These are phyloP conservation scores for Druceiella hillmani DNA, from an alignment of 2,888 invertebrate species.

Conservation along the genomic window DNA sequence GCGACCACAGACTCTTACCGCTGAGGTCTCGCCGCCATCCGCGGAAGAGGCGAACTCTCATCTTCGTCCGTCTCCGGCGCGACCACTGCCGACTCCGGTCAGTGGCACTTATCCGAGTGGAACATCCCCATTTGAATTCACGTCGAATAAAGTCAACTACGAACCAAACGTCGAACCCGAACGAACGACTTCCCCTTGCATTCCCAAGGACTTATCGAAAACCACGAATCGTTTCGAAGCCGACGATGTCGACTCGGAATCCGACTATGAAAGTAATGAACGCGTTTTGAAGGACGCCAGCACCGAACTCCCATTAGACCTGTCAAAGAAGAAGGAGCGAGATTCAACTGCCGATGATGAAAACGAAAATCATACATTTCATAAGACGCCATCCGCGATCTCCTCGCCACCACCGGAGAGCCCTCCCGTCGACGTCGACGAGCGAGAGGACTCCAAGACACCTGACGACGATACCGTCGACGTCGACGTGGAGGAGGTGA, in stretches of 20 bases:
- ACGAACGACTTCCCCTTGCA: constrained; percentile 30
- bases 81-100: constrained; percentile 49
- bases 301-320: constrained; percentile 67
- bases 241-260: constrained; percentile 33
- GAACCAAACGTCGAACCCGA: constrained; percentile 30
- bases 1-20: constrained; percentile 36
- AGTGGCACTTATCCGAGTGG: too few relatives aligned
- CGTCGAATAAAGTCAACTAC: constrained; percentile 36
- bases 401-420: constrained; percentile 47
- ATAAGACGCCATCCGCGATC: constrained; percentile 36
- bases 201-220: constrained; percentile 40
- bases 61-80: constrained; percentile 60
- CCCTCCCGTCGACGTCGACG: constrained; percentile 27
- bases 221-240: constrained; percentile 28
- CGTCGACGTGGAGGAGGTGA: constrained; percentile 46
- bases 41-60: constrained; percentile 61
- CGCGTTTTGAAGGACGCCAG: constrained; percentile 41
- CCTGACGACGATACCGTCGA: constrained; percentile 50
- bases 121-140: constrained; percentile 38
- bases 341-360: constrained; percentile 40
- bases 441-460: constrained; percentile 36
- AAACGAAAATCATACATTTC: constrained; percentile 40
- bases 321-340: constrained; percentile 59
- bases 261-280: constrained; percentile 38
- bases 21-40: constrained; percentile 62